Base-by-base conservation (phyloP, 2,888 invertebrate species). In the Harpalus rufipes region DNA sequence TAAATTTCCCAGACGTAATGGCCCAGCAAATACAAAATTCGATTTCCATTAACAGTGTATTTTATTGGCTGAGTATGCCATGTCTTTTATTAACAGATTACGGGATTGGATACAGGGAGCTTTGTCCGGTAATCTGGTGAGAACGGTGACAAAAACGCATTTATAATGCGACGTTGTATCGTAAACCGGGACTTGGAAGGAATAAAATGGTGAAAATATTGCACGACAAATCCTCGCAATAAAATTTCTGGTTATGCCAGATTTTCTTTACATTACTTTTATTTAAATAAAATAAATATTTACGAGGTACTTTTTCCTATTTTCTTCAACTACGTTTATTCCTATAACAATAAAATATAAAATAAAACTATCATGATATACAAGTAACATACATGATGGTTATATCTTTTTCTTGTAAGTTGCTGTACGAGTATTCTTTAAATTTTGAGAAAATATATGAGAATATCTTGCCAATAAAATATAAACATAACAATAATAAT, bases 31-130 rank as follows among this genome's bases (percentile, higher is more conserved):
- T 74, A 74, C 74, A 74, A 74, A 74, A 74, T 74, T 74, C 74
- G 44, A 74, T 74, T 74, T 74, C 74, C 74, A 74, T 74, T 74
- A 74, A 74, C 74, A 74, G 74, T 74, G 74, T 44, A 44, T 78
- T 78, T 78, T 78, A 78, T 78, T 58, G 78, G 32, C 58, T 18
- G 56, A 25, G 56, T 78, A 25, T 78, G 78, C 8, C 18, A 44
- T 5, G 25, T 41, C 44, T 74, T 74, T 72, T 72, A 72, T 72
- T 72, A 72, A 72, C 72, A 72, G 72, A 72, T 72, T 41, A 41
- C 16, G 72, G 72, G 18, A 74, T 74, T 74, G 74, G 74, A 78
- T 58, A 12, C 25, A 58, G 21, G 58, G 78, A 78, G 78, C 16
- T 78, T 58, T 78, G 78, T 25, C 21, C 58, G 10, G 58, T 78